Evolutionary conservation across 35 echinoderm and acorn worm genomes (phyloP), one percentile per base, ranked within the genome.

Genomic region (Ptychodera flava): DNA sequence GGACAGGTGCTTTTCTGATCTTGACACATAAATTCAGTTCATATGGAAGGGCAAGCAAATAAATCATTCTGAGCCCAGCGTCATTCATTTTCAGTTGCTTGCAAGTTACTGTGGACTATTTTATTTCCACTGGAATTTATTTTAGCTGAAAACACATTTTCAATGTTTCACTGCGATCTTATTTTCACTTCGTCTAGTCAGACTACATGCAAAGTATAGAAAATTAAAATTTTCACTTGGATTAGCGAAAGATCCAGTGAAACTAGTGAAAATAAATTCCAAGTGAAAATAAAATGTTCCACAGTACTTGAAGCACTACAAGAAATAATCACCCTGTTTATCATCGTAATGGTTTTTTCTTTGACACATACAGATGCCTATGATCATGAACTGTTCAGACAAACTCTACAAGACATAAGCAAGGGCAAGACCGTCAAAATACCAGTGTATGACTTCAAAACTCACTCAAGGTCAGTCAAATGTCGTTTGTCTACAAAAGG

Each of bases 391-490:
- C 33, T 99, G 85, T 94, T 99, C 85, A 92, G 87, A 83, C 64
- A 90, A 6, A 93, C 90, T 30, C 33, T 99, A 28, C 79, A 85
- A 35, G 91, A 89, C 32, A 87, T 99, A 31, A 45, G 52, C 0
- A 78, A 80, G 33, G 96, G 96, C 0, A 89, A 99, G 34, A 88
- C 90, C 0, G 96, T 99, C 35, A 89, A 94, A 80, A 90, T 99
- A 35, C 96, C 96, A 78, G 83, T 92, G 30, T 99, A 99, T 87
- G 96, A 99, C 75, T 92, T 92, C 82, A 88, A 87, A 81, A 86
- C 90, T n/a, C 94, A 99, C 79, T 89, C 96, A 77, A 92, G 96
- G 96, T 99, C 64, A 92, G 33, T 28, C 16, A 33, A 32, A 82
- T 33, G 33, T 16, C 80, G 33, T 82, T 29, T 32, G 22, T 22